Evolutionary conservation across 2,888 invertebrate genomes (phyloP).

Genomic region (Hedychridium roseum): DNA sequence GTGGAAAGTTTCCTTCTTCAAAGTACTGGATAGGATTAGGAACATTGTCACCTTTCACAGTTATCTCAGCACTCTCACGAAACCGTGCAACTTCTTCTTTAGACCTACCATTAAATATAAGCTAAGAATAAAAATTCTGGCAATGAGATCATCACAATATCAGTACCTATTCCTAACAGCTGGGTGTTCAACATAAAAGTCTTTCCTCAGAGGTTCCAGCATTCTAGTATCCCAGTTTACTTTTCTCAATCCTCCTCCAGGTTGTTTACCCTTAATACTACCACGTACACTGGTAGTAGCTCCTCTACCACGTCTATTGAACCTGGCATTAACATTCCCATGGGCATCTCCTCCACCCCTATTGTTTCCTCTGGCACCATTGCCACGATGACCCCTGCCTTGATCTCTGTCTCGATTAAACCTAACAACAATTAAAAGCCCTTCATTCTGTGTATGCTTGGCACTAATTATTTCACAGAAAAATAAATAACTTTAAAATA

Average conservation of each 20-base stretch:
- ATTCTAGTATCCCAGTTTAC: conserved; percentile 68
- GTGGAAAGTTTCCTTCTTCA: conserved; percentile 58
- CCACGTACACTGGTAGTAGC: conserved; percentile 36
- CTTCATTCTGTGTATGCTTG: too few relatives aligned
- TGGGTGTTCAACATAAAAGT: conserved; percentile 81
- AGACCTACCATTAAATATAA: conserved; percentile 34
- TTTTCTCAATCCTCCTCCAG: conserved; percentile 66
- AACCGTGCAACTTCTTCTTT: conserved; percentile 52
- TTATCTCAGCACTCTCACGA: conserved; percentile 52
- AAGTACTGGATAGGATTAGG: conserved; percentile 57
- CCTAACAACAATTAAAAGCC: too few relatives aligned
- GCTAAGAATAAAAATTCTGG: not conserved
- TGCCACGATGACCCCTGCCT: conserved; percentile 44
- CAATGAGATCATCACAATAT: conserved; percentile 2
- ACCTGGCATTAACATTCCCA: conserved; percentile 48
- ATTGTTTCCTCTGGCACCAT: conserved; percentile 33
- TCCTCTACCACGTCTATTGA: conserved; percentile 38
- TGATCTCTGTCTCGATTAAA: conserved; percentile 53
- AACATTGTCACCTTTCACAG: conserved; percentile 56
- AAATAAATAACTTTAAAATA: too few relatives aligned
- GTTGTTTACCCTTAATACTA: conserved; percentile 46
- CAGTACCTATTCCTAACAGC: conserved; percentile 67
- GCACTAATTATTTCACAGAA: too few relatives aligned
- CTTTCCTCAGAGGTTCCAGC: conserved; percentile 78
- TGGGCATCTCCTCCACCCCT: conserved; percentile 54